A percentile compares a stretch with the other conserved stretches of the same genome.
Conservation (phyloP, 2,797 vertebrate species). For the Tangara arthus region DNA sequence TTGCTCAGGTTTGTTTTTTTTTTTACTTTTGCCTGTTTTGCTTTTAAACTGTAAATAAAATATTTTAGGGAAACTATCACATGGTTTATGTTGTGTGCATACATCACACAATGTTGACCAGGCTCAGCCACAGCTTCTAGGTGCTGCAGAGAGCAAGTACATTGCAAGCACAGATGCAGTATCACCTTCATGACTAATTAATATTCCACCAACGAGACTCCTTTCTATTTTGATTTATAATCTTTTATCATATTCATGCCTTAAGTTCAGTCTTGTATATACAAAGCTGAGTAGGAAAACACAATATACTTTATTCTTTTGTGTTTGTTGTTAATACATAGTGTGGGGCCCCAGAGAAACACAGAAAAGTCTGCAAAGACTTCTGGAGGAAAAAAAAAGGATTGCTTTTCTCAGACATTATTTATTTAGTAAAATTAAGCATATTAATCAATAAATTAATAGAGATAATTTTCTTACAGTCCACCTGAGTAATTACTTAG, state of each 20-base stretch:
- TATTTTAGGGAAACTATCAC: background rate
- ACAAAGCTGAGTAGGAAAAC: background rate
- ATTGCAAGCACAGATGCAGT: background rate
- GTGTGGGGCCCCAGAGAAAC: background rate
- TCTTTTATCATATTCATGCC: background rate
- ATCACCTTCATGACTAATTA: background rate
- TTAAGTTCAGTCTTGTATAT: background rate
- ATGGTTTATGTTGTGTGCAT: background rate
- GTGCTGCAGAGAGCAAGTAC: background rate
- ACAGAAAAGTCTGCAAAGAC: background rate
- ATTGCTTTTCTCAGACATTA: background rate
- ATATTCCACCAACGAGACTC: background rate
- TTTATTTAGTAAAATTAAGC: background rate
- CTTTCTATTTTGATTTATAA: background rate
- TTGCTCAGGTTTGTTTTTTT: background rate
- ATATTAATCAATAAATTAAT: background rate
- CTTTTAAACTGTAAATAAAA: background rate
- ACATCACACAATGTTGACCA: background rate
- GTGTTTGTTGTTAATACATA: background rate
- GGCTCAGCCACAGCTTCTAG: background rate
- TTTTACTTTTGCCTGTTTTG: background rate
- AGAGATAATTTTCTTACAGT: background rate
- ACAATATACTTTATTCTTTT: background rate
- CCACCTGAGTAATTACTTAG: background rate
- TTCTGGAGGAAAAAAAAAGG: background rate